Evolutionary conservation across 2,113 vertebrate genomes (phyloP).

Genomic region (Prietella phreatophila): DNA sequence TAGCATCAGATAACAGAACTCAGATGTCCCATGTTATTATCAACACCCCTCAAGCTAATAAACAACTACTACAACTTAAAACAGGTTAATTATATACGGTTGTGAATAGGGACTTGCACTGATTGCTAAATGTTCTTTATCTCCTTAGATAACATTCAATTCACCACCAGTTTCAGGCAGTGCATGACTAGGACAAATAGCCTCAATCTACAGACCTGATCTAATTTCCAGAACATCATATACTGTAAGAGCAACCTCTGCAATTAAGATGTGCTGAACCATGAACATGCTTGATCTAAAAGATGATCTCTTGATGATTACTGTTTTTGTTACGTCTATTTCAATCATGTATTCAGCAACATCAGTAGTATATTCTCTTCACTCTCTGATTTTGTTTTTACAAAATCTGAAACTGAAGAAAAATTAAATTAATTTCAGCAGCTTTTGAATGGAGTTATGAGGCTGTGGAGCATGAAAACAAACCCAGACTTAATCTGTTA

Average conservation of each 20-base stretch:
- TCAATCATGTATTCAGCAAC: neutral
- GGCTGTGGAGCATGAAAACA: too few relatives aligned
- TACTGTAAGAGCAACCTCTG: neutral
- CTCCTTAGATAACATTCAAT: too few relatives aligned
- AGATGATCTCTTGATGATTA: neutral
- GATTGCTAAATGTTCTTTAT: too few relatives aligned
- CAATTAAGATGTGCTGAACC: neutral
- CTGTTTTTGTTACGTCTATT: neutral
- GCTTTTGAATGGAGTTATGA: neutral
- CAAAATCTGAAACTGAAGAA: neutral
- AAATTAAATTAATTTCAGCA: neutral
- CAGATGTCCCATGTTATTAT: neutral
- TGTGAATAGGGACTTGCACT: neutral
- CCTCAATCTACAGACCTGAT: neutral
- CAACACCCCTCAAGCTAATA: neutral
- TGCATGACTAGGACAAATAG: neutral
- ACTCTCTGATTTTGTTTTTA: neutral
- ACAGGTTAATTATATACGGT: neutral
- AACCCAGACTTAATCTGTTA: too few relatives aligned
- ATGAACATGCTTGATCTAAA: neutral
- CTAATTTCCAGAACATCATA: neutral
- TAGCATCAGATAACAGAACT: neutral
- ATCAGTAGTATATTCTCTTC: neutral
- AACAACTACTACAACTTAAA: neutral
- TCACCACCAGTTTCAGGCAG: neutral